Evolutionary conservation across 2,888 invertebrate species (phyloP), one percentile per base, ranked within the genome.

Genomic region (Diarsia brunnea): DNA sequence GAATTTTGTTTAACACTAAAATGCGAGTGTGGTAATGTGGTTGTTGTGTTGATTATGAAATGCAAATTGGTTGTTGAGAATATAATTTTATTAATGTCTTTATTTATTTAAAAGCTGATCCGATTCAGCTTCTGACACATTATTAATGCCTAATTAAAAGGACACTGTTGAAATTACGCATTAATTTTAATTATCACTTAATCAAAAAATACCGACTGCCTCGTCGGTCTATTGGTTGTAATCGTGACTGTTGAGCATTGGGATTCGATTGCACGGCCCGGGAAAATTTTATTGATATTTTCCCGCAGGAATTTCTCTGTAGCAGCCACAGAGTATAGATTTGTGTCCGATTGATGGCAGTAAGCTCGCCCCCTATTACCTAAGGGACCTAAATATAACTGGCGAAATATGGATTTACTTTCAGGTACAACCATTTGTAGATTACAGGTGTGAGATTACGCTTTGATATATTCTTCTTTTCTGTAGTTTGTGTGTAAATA

Each of bases 1-100:
- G 53, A 73, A 69, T 78, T 60, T 82, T 31, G 60, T 84, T n/a
- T 53, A 60, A 73, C 61, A n/a, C 61, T 73, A 66, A 76, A 75
- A 72, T 47, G 58, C 47, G 24, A 38, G 19, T 14, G 80, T 43
- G 16, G 31, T 65, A 38, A 14, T 14, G 80, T 43, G 16, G 31
- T 65, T 55, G 27, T 43, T 55, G n/a, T 67, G 19, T 2, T 74
- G 16, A 43, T 43, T 0, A 31, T 47, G 21, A 12, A 24, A 38
- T 64, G n/a, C 11, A 8, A 31, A 47, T 31, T 43, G 11, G 21
- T 43, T 43, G 1, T 51, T 43, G 11, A 21, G 12, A 49, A 67
- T 4, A 21, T 10, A 66, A 38, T 14, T 67, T 38, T 10, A n/a
- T 49, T 2, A 12, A 27, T 58, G 27, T 58, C 27, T 27, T 58